A percentile compares a stretch with the other conserved stretches of the same genome.
phyloP scores from a whole-genome alignment of 2,797 vertebrate genomes.

The Carduelis carduelis region DNA sequence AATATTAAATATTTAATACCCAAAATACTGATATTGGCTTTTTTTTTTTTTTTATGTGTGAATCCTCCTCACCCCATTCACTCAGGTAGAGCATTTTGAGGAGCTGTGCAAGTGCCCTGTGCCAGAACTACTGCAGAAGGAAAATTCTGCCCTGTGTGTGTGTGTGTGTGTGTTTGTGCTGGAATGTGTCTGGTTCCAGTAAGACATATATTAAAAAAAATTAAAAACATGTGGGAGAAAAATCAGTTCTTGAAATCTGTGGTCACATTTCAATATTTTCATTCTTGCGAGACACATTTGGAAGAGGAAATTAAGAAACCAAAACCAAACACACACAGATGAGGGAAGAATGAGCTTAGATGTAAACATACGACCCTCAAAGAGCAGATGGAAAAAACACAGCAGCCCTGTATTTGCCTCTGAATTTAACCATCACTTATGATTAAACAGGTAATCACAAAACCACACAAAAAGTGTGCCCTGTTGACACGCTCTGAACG shows the following conservation, averaged over 20 bases:
- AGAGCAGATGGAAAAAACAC: background rate
- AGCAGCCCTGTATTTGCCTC: slow-evolving; percentile 37
- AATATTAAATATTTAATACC: background rate
- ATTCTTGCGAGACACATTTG: background rate
- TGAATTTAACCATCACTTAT: slow-evolving; percentile 63
- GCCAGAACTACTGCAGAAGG: background rate
- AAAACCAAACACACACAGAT: background rate
- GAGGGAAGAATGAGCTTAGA: background rate
- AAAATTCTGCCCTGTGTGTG: background rate
- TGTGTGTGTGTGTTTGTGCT: background rate
- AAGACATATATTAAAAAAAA: background rate
- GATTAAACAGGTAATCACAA: slow-evolving; percentile 70
- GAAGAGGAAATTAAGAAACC: slow-evolving; percentile 44
- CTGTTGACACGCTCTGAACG: slow-evolving; percentile 68
- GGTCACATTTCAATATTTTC: slow-evolving; percentile 1
- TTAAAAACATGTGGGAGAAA: background rate
- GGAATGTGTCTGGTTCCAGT: slow-evolving; percentile 13
- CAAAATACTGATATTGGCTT: background rate
- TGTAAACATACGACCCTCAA: slow-evolving; percentile 24
- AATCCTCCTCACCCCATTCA: background rate
- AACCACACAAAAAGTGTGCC: slow-evolving; percentile 47
- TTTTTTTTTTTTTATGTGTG: background rate
- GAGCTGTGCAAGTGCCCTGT: background rate
- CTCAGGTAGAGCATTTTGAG: background rate
- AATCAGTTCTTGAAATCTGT: background rate